Percentiles rank a stretch among this genome's conserved stretches.
Evolutionary conservation across 2,888 invertebrate genomes (phyloP).

Genomic region (Limenitis camilla): DNA sequence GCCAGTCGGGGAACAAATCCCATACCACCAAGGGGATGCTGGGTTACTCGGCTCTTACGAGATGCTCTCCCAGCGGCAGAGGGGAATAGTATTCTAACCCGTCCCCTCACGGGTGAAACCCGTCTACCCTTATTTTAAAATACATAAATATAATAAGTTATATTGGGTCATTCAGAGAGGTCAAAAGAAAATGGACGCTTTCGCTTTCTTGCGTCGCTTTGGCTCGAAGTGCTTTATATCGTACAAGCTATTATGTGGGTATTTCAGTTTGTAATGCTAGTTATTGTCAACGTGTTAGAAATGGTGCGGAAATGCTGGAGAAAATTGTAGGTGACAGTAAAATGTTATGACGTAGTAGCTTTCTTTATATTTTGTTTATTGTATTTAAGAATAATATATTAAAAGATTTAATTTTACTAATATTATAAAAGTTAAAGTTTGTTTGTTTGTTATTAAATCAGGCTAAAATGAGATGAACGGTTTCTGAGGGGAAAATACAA

Average conservation of each 20-base stretch:
- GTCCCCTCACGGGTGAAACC: no score
- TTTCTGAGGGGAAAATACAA: no score
- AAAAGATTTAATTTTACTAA: no score
- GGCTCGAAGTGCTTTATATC: constrained; percentile 29
- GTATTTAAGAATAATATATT: no score
- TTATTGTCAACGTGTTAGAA: constrained; percentile 25
- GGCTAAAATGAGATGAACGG: no score
- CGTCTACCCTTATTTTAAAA: constrained; percentile 10
- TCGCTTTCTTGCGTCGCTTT: constrained; percentile 26
- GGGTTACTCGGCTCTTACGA: no score
- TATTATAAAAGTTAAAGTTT: no score
- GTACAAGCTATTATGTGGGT: constrained; percentile 30
- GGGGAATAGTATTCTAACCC: no score
- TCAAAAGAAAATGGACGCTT: constrained; percentile 22
- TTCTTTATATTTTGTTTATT: neutral
- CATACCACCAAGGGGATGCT: no score
- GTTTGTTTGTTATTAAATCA: no score
- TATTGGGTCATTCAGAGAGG: constrained; percentile 23
- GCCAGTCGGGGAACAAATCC: no score
- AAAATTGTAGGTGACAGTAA: neutral
- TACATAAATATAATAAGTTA: constrained; percentile 12
- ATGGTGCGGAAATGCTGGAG: constrained; percentile 20
- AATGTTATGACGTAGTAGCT: neutral
- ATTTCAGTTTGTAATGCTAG: constrained; percentile 25
- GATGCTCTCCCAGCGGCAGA: no score